These are phyloP conservation scores for Haemorhous mexicanus DNA, from an alignment of 2,113 vertebrate species.

Conservation along the genomic window DNA sequence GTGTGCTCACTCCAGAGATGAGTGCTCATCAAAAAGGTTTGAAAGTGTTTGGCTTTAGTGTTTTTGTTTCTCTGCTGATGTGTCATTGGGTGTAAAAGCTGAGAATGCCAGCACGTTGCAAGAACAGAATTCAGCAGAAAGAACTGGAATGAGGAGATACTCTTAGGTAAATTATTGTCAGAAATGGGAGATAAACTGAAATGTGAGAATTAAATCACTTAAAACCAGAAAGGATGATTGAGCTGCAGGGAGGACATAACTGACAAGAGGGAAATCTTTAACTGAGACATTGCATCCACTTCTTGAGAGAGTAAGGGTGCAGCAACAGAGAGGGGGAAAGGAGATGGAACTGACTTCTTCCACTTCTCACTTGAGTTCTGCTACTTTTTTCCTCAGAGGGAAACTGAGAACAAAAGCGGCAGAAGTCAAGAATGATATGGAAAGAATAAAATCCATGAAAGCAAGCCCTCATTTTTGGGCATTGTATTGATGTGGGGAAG, in stretches of 20 bases:
- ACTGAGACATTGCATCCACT: background rate
- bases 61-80: background rate
- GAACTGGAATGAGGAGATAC: background rate
- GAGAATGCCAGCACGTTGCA: fast-evolving
- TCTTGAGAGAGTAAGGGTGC: background rate
- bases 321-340: background rate
- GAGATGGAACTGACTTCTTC: background rate
- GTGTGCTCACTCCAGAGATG: background rate
- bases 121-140: background rate
- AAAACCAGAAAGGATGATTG: background rate
- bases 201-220: background rate
- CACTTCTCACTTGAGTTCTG: background rate
- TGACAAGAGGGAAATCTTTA: background rate
- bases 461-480: background rate
- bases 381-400: background rate
- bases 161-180: background rate
- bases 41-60: background rate
- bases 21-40: background rate
- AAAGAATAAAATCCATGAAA: background rate
- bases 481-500: background rate
- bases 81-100: background rate
- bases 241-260: background rate
- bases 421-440: background rate
- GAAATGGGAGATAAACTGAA: background rate
- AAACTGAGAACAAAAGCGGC: background rate